A percentile compares a stretch with the other conserved stretches of the same genome.
Evolutionary conservation across 2,113 vertebrate species (phyloP).

Genomic region (pig (Sus scrofa)): DNA sequence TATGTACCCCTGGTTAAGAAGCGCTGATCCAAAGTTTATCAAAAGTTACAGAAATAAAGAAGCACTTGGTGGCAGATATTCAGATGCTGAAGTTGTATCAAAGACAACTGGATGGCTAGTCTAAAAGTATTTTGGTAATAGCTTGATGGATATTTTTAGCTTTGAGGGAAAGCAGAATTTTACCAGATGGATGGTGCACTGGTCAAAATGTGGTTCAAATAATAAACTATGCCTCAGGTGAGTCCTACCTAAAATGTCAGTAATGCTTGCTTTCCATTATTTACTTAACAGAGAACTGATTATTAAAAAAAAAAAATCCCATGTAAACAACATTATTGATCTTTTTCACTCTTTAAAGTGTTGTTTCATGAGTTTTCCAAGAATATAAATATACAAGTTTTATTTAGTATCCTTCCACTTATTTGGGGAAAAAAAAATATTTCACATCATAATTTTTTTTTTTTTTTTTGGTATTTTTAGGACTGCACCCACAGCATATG

Average conservation of each 20-base stretch:
- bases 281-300: neutral
- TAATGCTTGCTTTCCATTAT: neutral
- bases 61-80: neutral
- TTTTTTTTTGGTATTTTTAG: too few species aligned
- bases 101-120: neutral
- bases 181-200: neutral
- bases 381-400: neutral
- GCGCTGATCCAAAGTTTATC: neutral
- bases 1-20: neutral
- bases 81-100: neutral
- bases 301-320: constrained; percentile 11
- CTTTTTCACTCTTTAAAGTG: neutral
- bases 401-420: neutral
- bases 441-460: neutral
- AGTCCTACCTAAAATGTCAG: neutral
- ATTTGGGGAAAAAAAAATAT: neutral
- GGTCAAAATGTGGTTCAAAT: neutral
- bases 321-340: neutral
- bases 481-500: too few species aligned
- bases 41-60: neutral
- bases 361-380: neutral
- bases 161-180: neutral
- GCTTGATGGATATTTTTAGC: neutral
- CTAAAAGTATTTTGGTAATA: neutral
- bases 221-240: neutral